Conservation (phyloP, 53 echinoderm and acorn worm species). For the Holothuria leucospilota region DNA sequence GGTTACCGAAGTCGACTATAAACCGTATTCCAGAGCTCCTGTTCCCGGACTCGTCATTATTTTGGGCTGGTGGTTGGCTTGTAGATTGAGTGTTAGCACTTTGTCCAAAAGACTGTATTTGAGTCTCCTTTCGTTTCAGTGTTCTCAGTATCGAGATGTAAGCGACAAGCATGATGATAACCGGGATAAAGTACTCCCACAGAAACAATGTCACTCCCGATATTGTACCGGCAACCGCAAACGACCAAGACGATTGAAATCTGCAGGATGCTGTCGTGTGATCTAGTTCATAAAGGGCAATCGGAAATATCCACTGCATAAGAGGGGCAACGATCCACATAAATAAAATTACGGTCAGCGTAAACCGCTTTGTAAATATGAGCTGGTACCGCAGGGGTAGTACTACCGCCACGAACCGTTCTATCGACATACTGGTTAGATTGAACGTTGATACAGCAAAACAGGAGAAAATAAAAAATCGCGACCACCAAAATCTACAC, state of each 20-base stretch:
- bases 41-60: not conserved
- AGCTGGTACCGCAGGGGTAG: slow-evolving; percentile 77
- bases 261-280: slow-evolving; percentile 51
- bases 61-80: not conserved
- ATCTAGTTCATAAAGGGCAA: slow-evolving; percentile 54
- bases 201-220: slow-evolving; percentile 71
- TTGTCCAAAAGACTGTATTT: slow-evolving; percentile 52
- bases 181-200: slow-evolving; percentile 88
- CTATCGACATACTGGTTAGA: slow-evolving; percentile 84
- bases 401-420: slow-evolving; percentile 87
- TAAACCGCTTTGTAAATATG: slow-evolving; percentile 68
- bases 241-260: slow-evolving; percentile 62
- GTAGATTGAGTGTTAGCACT: not conserved
- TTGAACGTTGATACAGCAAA: slow-evolving; percentile 91
- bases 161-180: slow-evolving; percentile 78
- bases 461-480: slow-evolving; percentile 86
- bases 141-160: slow-evolving; percentile 71
- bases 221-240: slow-evolving; percentile 48
- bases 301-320: slow-evolving; percentile 85
- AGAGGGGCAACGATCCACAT: slow-evolving; percentile 83
- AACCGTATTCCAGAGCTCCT: slow-evolving; percentile 26
- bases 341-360: slow-evolving; percentile 53
- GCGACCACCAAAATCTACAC: slow-evolving; percentile 96
- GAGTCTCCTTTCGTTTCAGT: slow-evolving; percentile 62
- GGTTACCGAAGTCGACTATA: not conserved